A percentile compares a stretch with the other conserved stretches of the same genome.
Evolutionary conservation across 2,888 invertebrate species (phyloP).

Genomic region (Tanytarsus gracilentus): DNA sequence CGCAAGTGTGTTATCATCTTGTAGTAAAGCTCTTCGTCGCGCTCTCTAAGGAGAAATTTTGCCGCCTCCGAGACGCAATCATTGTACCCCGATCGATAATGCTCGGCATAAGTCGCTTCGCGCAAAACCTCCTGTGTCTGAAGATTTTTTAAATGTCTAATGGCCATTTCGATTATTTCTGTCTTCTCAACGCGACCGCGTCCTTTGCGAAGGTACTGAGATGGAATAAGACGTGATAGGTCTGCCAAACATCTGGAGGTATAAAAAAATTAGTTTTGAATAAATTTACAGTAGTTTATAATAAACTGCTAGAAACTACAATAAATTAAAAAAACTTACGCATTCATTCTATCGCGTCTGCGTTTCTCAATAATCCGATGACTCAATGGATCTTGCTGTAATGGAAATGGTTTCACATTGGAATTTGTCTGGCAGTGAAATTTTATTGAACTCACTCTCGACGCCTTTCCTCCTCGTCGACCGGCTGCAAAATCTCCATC

Average conservation of each 20-base stretch:
- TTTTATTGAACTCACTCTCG: conserved; percentile 49
- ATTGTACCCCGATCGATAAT: conserved; percentile 62
- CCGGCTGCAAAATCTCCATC: conserved; percentile 60
- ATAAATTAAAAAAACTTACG: conserved; percentile 37
- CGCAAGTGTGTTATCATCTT: conserved; percentile 75
- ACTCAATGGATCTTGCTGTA: conserved; percentile 90
- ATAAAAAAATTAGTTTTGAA: background rate
- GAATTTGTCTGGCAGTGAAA: too few species aligned
- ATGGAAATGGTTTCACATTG: conserved; percentile 30
- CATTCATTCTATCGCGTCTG: conserved; percentile 93
- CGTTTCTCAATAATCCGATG: conserved; percentile 66
- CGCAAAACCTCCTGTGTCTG: conserved; percentile 54
- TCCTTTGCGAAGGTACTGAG: conserved; percentile 88
- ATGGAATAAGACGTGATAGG: conserved; percentile 83
- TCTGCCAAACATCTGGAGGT: conserved; percentile 66
- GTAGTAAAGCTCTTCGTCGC: conserved; percentile 64
- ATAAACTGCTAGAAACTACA: background rate
- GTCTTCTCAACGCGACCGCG: conserved; percentile 94
- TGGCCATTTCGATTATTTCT: conserved; percentile 97
- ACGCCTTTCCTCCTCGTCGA: conserved; percentile 64
- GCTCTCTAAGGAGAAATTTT: conserved; percentile 60
- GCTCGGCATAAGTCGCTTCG: conserved; percentile 37
- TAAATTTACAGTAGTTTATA: background rate
- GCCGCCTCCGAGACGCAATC: conserved; percentile 86
- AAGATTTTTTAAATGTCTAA: conserved; percentile 83